These are phyloP conservation scores for Olivierus martensii DNA, from an alignment of 1,140 invertebrate species.

Conservation along the genomic window DNA sequence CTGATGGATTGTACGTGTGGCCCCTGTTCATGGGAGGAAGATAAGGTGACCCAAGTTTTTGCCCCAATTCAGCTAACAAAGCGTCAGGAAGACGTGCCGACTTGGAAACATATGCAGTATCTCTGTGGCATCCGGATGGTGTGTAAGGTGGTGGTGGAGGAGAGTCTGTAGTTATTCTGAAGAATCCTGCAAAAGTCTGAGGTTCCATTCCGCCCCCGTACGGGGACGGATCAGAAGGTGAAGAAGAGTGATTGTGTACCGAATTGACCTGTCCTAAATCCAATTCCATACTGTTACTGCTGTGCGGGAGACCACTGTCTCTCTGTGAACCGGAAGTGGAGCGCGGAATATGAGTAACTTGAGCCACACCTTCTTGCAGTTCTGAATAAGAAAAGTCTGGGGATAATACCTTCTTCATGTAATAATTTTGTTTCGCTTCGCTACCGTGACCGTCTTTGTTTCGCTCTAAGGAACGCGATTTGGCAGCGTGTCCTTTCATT, in stretches of 20 bases:
- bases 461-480: slow-evolving; percentile 14
- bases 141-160: slow-evolving; percentile 10
- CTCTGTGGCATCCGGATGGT: not conserved
- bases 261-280: too few relatives aligned
- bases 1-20: not conserved
- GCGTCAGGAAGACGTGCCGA: slow-evolving; percentile 7
- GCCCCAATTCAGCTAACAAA: slow-evolving; percentile 6
- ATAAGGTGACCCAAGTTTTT: not conserved
- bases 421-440: slow-evolving; percentile 17
- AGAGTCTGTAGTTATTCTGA: slow-evolving; percentile 2
- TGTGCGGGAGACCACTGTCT: not conserved
- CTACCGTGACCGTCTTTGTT: slow-evolving; percentile 17
- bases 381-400: slow-evolving; percentile 16
- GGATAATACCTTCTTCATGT: slow-evolving; percentile 14
- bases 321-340: not conserved
- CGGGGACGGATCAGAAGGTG: slow-evolving; percentile 6
- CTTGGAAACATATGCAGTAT: not conserved
- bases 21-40: not conserved
- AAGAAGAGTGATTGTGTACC: slow-evolving; percentile 5
- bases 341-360: not conserved
- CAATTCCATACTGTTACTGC: too few relatives aligned
- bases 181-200: not conserved
- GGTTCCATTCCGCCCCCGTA: slow-evolving; percentile 5
- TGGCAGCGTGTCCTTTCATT: slow-evolving; percentile 2
- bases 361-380: not conserved